Evolutionary conservation across 2,797 vertebrate genomes (phyloP).

Genomic region (Sebastes steindachneri): DNA sequence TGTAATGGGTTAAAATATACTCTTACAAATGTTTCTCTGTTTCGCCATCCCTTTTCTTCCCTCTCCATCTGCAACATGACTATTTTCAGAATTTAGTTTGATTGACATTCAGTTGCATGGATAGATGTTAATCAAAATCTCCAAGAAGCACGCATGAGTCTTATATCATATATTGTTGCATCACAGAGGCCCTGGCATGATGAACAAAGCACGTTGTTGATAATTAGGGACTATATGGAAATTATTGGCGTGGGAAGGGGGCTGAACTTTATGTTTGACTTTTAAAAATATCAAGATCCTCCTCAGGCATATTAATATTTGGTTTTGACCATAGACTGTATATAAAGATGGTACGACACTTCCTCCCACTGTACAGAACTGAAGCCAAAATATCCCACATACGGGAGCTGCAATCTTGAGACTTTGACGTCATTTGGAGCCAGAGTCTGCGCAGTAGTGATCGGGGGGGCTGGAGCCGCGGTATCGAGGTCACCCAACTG

Average conservation of each 20-base stretch:
- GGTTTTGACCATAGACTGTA: background rate
- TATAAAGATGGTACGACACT: too few species aligned
- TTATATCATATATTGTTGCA: background rate
- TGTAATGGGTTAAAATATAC: background rate
- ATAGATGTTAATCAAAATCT: background rate
- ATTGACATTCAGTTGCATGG: background rate
- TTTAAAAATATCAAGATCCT: background rate
- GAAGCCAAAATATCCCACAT: too few species aligned
- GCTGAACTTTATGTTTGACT: background rate
- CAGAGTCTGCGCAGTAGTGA: too few species aligned
- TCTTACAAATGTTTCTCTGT: background rate
- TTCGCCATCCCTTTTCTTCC: background rate
- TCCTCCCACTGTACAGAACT: rapidly evolving
- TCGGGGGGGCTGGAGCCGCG: too few species aligned
- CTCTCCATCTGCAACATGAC: background rate
- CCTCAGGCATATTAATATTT: background rate
- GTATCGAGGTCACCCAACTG: too few species aligned
- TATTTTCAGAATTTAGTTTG: background rate
- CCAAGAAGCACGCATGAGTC: background rate
- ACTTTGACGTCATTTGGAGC: too few species aligned
- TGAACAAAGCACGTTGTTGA: background rate
- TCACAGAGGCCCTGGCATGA: background rate
- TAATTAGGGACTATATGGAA: rapidly evolving
- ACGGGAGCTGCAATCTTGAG: rapidly evolving
- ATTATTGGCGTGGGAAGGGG: background rate